These are phyloP conservation scores for Carcharodon carcharias DNA, from an alignment of 2,797 vertebrate species.

Conservation along the genomic window DNA sequence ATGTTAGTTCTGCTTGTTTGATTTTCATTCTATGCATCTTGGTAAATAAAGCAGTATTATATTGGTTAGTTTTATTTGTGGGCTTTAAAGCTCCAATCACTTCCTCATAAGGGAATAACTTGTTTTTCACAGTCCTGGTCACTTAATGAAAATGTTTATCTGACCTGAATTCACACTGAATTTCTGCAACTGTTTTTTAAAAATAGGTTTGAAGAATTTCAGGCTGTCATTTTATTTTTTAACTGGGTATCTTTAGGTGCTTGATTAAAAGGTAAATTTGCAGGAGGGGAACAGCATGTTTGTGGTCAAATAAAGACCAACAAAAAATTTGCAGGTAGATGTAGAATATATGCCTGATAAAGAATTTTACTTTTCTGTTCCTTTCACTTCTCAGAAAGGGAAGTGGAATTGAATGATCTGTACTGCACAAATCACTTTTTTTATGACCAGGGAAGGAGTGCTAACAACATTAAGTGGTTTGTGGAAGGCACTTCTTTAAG, in stretches of 20 bases:
- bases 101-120: neutral
- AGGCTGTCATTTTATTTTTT: neutral
- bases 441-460: neutral
- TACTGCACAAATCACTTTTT: neutral
- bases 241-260: neutral
- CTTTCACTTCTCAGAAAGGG: neutral
- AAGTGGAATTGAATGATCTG: neutral
- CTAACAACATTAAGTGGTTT: neutral
- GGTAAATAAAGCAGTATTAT: constrained; percentile 11
- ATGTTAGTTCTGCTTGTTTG: neutral
- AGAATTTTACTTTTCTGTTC: too few relatives aligned
- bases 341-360: too few relatives aligned
- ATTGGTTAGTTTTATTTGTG: neutral
- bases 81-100: constrained; percentile 1
- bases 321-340: neutral
- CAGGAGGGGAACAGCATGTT: neutral
- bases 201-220: neutral
- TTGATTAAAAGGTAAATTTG: neutral
- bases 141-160: neutral
- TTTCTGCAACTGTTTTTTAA: neutral
- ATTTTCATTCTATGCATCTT: neutral
- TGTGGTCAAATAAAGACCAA: neutral
- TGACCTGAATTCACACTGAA: neutral
- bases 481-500: neutral
- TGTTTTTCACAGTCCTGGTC: neutral